Base-by-base conservation (phyloP, 1,140 invertebrate species). In the Phymastichus coffea region DNA sequence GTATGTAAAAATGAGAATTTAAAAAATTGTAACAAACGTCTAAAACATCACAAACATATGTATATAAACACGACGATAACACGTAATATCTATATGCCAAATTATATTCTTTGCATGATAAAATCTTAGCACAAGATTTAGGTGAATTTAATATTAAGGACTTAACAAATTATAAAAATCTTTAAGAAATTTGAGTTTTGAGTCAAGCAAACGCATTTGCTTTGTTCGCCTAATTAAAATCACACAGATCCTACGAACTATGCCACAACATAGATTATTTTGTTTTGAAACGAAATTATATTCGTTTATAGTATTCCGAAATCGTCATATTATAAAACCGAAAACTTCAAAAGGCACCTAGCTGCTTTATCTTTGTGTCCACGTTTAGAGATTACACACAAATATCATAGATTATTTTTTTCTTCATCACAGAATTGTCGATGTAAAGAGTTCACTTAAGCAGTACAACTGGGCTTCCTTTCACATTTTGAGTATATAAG, bases 1-100 rank as follows among this genome's bases (percentile, higher is more conserved):
- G 20, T 22, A 3, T 20, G 15, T 15, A 40, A 40, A 48, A 38
- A 41, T 48, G 41, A 38, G 14, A 14, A 37, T 46, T 47, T 28
- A 46, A 4, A 46, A 33, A 35, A 7, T 47, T 3, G 14, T 33
- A 58, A 37, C 46, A 51, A 58, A 23, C 20, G 30, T 44, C 17
- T 51, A 38, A 49, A 22, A 58, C 47, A 35, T 51, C 37, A 57
- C 44, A 51, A 58, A 43, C 9, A 25, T 44, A 15, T 33, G 17
- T 47, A 53, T 53, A 38, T 19, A 53, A 22, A 58, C 23, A 59
- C 17, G 17, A 59, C 19, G 30, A 53, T 46, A 53, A 47, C 33
- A 53, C 40, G 38, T 40, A 33, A 41, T n/a, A 23, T 26, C n/a
- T 40, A 57, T 19, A 49, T 49, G 25, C 14, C 30, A 49, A 10